Percentiles rank a stretch among this genome's conserved stretches.
Conservation (phyloP, 1,140 invertebrate species). For the Armadillidium nasatum region DNA sequence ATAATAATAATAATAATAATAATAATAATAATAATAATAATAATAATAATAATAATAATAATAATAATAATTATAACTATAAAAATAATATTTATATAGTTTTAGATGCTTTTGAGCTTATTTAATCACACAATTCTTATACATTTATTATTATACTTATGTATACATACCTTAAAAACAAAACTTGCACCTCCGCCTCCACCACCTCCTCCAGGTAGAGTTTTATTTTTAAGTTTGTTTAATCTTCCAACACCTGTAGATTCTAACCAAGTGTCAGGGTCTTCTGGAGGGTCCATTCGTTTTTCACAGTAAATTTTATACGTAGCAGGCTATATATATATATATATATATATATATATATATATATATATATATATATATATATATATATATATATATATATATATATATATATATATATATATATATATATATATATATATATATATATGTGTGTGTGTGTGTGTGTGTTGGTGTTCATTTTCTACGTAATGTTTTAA, state of each 20-base stretch:
- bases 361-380: neutral
- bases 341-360: slow-evolving; percentile 9
- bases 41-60: neutral
- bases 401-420: neutral
- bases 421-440: slow-evolving; percentile 11
- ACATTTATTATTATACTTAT: too few species aligned
- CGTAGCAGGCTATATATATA: neutral
- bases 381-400: neutral
- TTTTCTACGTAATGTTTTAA: too few species aligned
- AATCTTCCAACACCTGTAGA: neutral
- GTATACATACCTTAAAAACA: slow-evolving; percentile 24
- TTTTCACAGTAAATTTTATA: neutral
- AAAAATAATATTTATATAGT: too few species aligned
- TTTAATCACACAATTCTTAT: too few species aligned
- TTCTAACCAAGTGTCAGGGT: neutral
- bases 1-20: neutral
- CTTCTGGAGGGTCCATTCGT: neutral
- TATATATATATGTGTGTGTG: neutral
- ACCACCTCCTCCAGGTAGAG: slow-evolving; percentile 16
- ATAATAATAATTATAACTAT: too few species aligned
- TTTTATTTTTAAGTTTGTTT: neutral
- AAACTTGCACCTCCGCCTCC: slow-evolving; percentile 25
- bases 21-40: neutral
- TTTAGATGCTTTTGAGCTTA: too few species aligned
- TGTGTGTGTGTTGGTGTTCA: too few species aligned